Evolutionary conservation across 2,797 vertebrate genomes (phyloP).

Genomic region (Pagetopsis macropterus): DNA sequence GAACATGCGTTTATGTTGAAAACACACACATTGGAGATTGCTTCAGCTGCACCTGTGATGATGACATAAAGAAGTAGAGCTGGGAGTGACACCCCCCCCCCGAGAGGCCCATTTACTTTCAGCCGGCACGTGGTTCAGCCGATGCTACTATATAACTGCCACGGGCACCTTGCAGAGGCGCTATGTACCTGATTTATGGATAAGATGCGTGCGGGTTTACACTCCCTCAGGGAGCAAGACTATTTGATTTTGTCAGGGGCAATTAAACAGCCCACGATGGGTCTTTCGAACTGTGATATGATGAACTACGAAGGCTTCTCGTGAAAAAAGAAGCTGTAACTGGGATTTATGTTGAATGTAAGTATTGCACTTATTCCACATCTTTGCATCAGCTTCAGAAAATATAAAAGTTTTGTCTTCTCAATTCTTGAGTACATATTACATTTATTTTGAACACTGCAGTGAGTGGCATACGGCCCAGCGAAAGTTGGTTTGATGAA

Average conservation of each 20-base stretch:
- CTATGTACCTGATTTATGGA: conserved; percentile 75
- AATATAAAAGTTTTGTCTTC: conserved; percentile 18
- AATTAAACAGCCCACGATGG: conserved; percentile 75
- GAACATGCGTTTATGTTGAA: conserved; percentile 35
- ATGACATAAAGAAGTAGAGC: conserved; percentile 76
- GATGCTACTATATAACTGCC: conserved; percentile 75
- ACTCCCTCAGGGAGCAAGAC: conserved; percentile 62
- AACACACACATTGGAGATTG: conserved; percentile 25
- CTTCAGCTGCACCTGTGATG: conserved; percentile 54
- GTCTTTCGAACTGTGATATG: conserved; percentile 61
- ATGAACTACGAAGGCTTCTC: conserved; percentile 53
- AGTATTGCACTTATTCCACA: conserved; percentile 46
- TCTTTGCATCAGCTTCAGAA: conserved; percentile 37
- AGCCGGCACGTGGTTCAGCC: conserved; percentile 58
- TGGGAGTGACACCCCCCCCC: conserved; percentile 60
- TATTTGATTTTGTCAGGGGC: conserved; percentile 74
- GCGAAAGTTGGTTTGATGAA: conserved; percentile 57
- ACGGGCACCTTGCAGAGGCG: conserved; percentile 55
- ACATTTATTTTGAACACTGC: conserved; percentile 36
- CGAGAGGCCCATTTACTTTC: conserved; percentile 77
- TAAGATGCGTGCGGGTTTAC: conserved; percentile 64
- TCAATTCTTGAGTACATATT: conserved; percentile 28
- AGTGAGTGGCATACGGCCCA: conserved; percentile 11
- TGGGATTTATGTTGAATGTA: conserved; percentile 1
- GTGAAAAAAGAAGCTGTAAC: conserved; percentile 3